Evolutionary conservation across 2,888 invertebrate species (phyloP), one percentile per base, ranked within the genome.

Genomic region (Dynastes maya): DNA sequence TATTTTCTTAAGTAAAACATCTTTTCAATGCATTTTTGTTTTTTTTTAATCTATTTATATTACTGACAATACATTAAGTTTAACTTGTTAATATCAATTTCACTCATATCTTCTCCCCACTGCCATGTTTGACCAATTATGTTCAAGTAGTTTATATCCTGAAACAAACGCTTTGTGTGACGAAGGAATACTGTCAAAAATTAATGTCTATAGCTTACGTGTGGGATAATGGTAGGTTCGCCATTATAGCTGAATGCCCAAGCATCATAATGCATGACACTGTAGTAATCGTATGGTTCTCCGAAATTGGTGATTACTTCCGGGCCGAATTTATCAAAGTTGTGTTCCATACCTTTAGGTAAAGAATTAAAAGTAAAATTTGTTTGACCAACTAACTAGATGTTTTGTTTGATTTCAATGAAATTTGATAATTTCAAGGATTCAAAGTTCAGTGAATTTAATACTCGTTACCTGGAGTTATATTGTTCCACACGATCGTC

Each of bases 251-350:
- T 92, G 85, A 95, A 95, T 0, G 94, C 94, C 32, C 87, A 89
- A 40, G 90, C 90, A 63, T 92, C 91, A 83, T 95, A 95, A 84
- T 95, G 95, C 93, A 95, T 93, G 0, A 95, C 91, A 84, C 94
- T 94, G 9, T 88, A 89, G 82, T 94, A 95, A 86, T 95, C 95
- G 83, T 95, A 95, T 4, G 90, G 88, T 53, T 93, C 90, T 0
- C 92, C 93, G 82, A 92, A 94, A 84, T 93, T 93, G 0, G 92
- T 92, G 6, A 94, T 91, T 2, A 91, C 90, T 9, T 91, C 90
- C 16, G 90, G 90, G 6, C 90, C 91, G 84, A 94, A 94, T 84
- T 94, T 95, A 63, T 91, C 91, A 84, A 94, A 93, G 85, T 72
- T 70, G 70, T 77, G 70, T 71, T 71, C 77, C 70, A 16, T 58